Evolutionary conservation across 2,888 invertebrate species (phyloP).

Genomic region (Drosophila stalkeri): DNA sequence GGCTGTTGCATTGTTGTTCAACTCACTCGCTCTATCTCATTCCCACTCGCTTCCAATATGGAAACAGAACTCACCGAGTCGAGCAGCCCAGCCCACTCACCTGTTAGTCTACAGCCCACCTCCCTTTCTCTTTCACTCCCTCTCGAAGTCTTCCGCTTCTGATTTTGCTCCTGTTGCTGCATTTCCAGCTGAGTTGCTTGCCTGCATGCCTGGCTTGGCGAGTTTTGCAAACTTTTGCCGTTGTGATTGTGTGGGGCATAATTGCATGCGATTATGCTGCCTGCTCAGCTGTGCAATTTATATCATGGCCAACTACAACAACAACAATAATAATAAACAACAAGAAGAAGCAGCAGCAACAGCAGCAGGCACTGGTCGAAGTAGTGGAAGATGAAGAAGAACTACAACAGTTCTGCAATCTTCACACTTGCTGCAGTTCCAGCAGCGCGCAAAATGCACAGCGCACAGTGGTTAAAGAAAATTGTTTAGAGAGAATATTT

Average conservation of each 20-base stretch:
- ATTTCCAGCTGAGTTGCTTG: conserved; percentile 73
- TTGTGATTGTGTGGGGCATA: conserved; percentile 84
- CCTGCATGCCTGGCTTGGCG: conserved; percentile 56
- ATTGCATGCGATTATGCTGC: conserved; percentile 85
- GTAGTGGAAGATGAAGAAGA: conserved; percentile 13
- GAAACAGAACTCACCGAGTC: conserved; percentile 30
- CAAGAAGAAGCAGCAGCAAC: conserved; percentile 5
- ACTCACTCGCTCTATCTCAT: conserved; percentile 10
- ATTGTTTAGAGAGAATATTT: neutral
- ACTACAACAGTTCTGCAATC: conserved; percentile 43
- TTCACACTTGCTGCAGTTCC: conserved; percentile 51
- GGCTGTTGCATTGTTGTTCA: conserved; percentile 52
- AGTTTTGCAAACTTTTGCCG: conserved; percentile 68
- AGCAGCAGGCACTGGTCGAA: conserved; percentile 8
- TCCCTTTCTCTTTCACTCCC: neutral
- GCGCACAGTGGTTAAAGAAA: conserved; percentile 38
- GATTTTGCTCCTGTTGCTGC: conserved; percentile 43
- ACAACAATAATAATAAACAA: conserved; percentile 19
- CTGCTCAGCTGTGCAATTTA: conserved; percentile 85
- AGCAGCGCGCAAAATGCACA: conserved; percentile 23
- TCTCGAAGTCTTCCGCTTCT: conserved; percentile 6
- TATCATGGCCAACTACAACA: conserved; percentile 61
- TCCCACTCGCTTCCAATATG: conserved; percentile 7
- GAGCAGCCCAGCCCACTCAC: conserved; percentile 65
- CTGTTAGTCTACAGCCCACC: conserved; percentile 60